These are phyloP conservation scores for Clarias platycephalus DNA, from an alignment of 2,797 vertebrate species.

Conservation along the genomic window DNA sequence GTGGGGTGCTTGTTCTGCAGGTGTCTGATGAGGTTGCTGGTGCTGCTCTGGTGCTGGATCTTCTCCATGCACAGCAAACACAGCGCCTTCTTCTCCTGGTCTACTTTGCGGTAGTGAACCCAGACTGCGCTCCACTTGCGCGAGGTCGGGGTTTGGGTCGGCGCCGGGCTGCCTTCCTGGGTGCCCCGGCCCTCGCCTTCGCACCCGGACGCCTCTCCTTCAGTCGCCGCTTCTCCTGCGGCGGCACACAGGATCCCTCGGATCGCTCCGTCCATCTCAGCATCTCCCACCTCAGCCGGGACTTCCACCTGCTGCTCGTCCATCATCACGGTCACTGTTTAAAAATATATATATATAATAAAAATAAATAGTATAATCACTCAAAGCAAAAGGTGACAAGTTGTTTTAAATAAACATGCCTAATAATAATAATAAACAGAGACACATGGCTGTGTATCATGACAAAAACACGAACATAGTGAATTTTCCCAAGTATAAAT, in stretches of 20 bases:
- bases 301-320: slow-evolving; percentile 60
- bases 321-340: slow-evolving; percentile 64
- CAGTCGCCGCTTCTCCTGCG: slow-evolving; percentile 36
- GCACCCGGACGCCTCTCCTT: slow-evolving; percentile 38
- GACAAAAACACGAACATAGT: background rate
- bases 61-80: slow-evolving; percentile 72
- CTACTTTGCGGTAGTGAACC: slow-evolving; percentile 66
- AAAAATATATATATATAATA: background rate
- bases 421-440: background rate
- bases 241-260: slow-evolving; percentile 51
- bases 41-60: slow-evolving; percentile 65
- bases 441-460: background rate
- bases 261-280: slow-evolving; percentile 53
- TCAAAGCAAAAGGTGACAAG: no score
- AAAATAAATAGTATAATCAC: background rate
- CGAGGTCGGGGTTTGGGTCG: slow-evolving; percentile 28
- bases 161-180: slow-evolving; percentile 27
- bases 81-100: slow-evolving; percentile 60
- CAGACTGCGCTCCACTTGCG: slow-evolving; percentile 69
- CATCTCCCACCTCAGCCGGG: slow-evolving; percentile 48
- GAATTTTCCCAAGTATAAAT: no score
- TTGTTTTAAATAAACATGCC: no score
- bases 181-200: slow-evolving; percentile 30
- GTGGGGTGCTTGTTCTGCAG: slow-evolving; percentile 70
- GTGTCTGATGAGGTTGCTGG: slow-evolving; percentile 70